These are phyloP conservation scores for Esox niger DNA, from an alignment of 2,113 vertebrate species.

Conservation along the genomic window DNA sequence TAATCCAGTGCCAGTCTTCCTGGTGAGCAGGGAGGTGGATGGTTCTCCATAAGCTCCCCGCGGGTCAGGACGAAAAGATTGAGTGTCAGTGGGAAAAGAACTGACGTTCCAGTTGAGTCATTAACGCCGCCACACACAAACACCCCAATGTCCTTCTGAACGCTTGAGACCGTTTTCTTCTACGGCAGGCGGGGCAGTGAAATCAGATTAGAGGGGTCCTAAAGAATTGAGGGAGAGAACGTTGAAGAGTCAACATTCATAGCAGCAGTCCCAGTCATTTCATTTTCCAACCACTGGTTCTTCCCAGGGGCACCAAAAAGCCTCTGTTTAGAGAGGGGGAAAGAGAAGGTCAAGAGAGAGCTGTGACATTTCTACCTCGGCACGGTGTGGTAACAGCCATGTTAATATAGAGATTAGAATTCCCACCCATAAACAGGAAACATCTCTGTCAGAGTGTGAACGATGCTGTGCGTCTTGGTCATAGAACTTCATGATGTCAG, in stretches of 20 bases:
- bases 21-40: background rate
- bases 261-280: background rate
- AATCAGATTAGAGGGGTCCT: constrained; percentile 28
- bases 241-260: background rate
- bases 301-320: background rate
- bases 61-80: background rate
- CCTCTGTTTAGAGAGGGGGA: too few species aligned
- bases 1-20: background rate
- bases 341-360: too few species aligned
- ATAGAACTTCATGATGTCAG: too few species aligned
- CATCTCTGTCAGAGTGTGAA: too few species aligned
- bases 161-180: constrained; percentile 3
- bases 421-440: too few species aligned
- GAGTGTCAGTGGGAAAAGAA: background rate
- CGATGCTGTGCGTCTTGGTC: too few species aligned
- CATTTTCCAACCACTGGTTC: background rate
- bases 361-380: too few species aligned
- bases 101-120: background rate
- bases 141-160: constrained; percentile 30
- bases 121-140: constrained; percentile 6
- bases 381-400: too few species aligned
- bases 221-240: background rate
- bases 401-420: too few species aligned
- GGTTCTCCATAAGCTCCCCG: background rate
- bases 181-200: constrained; percentile 9